Base-by-base conservation (phyloP, 2,888 invertebrate species). In the Melanargia galathea region DNA sequence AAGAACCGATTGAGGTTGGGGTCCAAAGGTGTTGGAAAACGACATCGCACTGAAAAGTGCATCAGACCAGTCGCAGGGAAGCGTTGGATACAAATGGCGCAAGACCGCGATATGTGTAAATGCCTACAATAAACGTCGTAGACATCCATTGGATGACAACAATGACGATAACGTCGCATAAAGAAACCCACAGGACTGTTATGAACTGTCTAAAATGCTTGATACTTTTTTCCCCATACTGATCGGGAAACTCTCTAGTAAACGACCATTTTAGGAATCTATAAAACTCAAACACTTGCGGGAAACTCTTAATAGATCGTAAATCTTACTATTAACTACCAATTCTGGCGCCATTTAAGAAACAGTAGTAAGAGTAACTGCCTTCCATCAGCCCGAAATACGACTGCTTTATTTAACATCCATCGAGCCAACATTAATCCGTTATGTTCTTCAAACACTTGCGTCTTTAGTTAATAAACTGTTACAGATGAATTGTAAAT, bases 371-470 rank as follows among this genome's bases (percentile, higher is more conserved):
- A 51, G 18, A 16, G n/a, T 30, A 18, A 18, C 11, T 51, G 16
- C 16, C 49, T 16, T 18, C 51, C 51, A 51, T 33, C 6, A 18
- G 30, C 51, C 30, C 24, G 24, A 24, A 48, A 13, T 48, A 48
- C 16, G 26, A 51, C 16, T 33, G 30, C 30, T 30, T 30, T 18
- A 33, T 33, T 49, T 51, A 51, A 51, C 51, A 1, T 30, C 10
- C 30, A 30, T 10, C 30, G 30, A 51, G 33, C 16, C 4, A 33
- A 11, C 51, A 51, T 51, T 51, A 51, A 30, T 51, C 51, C 18
- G 10, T 18, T 18, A 33, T 51, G 51, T 30, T 51, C 30, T 51
- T 33, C 11, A 30, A 51, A 51, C 11, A 30, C 30, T 51, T 51
- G 30, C 16, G 49, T n/a, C 26, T 18, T 30, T 30, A 1, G 10